These are phyloP conservation scores for Cinclus cinclus DNA, from an alignment of 2,113 vertebrate species.

Conservation along the genomic window DNA sequence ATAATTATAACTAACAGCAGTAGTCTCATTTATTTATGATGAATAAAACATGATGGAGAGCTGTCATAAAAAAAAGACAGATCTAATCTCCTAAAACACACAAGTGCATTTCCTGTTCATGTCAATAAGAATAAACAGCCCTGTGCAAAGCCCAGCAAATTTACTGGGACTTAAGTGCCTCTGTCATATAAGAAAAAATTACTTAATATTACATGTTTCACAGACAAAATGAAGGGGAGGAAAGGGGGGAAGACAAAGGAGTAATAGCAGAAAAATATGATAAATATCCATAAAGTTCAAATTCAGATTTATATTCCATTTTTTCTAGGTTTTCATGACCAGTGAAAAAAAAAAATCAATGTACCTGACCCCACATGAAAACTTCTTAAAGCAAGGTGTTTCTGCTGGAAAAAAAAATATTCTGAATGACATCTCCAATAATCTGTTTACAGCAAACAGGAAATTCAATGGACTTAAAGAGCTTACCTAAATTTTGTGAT, in stretches of 20 bases:
- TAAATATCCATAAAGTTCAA: not conserved
- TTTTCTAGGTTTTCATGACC: not conserved
- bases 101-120: constrained; percentile 10
- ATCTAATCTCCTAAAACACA: constrained; percentile 28
- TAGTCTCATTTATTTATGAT: constrained; percentile 29
- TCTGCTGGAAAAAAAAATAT: not conserved
- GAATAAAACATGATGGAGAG: constrained; percentile 49
- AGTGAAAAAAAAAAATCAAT: not conserved
- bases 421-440: not conserved
- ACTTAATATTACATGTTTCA: not conserved
- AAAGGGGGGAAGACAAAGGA: not conserved
- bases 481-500: not conserved
- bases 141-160: not conserved
- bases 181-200: not conserved
- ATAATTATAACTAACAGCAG: constrained; percentile 8
- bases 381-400: not conserved
- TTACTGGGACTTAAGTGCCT: not conserved
- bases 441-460: not conserved
- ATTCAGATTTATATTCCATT: not conserved
- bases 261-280: not conserved
- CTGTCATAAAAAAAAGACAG: constrained; percentile 1
- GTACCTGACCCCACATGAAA: not conserved
- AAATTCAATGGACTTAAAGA: not conserved
- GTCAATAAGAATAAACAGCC: constrained; percentile 6
- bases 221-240: not conserved